Base-by-base conservation (phyloP, 2,888 invertebrate species). In the Hypercompe scribonia region DNA sequence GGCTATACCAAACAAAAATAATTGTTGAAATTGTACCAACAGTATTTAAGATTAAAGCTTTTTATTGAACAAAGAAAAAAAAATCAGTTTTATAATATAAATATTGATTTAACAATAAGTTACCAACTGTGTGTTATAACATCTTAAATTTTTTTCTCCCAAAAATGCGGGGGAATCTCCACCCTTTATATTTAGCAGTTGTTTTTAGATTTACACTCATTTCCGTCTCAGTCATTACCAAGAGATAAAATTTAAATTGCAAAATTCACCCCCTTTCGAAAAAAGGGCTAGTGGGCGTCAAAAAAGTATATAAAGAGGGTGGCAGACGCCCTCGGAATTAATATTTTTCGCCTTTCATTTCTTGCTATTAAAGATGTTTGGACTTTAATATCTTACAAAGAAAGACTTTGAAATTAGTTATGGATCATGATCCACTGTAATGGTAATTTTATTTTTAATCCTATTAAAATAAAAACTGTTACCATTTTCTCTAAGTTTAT, bases 211-310 rank as follows among this genome's bases (percentile, higher is more conserved):
- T 84, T 84, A 77, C 82, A 81, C 71, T 75, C 70, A 75, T 76
- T 84, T 78, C 83, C 86, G 88, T 89, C 88, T 88, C 88, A 88
- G 90, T 94, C 93, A 93, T 94, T 93, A 92, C 87, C 87, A 77
- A 83, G 87, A 94, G 94, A 94, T 94, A 93, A 94, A 94, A 94
- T 95, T 94, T 94, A 94, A 94, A 94, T 94, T 94, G 93, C 94
- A 92, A 94, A 94, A 86, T 85, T 82, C 78, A 88, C 88, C 91
- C 93, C 92, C 90, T 89, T 88, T 83, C 63, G 88, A 94, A 94
- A 95, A 94, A 94, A 92, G 91, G 90, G 89, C 85, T 90, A 91
- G 92, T 91, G 93, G 94, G 93, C 88, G 93, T 91, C 87, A 93
- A 94, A 94, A 94, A 94, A 92, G 91, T 92, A 90, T 86, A 80